A percentile compares a stretch with the other conserved stretches of the same genome.
phyloP scores from a whole-genome alignment of 2,113 vertebrate species.

The Silurus glanis region DNA sequence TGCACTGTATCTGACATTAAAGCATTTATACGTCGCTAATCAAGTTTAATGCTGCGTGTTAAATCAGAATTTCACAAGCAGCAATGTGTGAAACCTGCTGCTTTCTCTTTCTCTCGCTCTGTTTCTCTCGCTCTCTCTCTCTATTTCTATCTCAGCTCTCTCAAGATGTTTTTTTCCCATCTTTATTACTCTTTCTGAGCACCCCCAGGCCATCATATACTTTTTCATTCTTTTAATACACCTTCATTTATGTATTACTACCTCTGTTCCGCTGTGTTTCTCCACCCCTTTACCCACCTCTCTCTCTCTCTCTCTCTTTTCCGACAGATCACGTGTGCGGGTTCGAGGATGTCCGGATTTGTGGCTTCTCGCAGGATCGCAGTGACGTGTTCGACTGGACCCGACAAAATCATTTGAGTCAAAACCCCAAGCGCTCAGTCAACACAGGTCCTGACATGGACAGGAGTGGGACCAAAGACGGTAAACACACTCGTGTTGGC shows the following conservation, averaged over 20 bases:
- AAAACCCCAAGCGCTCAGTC: conserved; percentile 90
- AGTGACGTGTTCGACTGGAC: conserved; percentile 96
- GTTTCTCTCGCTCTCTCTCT: background rate
- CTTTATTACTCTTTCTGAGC: background rate
- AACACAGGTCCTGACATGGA: conserved; percentile 92
- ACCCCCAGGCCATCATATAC: background rate
- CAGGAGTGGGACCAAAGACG: conserved; percentile 88
- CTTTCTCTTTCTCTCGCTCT: background rate
- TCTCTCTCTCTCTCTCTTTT: background rate
- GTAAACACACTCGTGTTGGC: conserved; percentile 61
- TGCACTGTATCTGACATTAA: background rate
- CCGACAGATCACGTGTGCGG: conserved; percentile 87
- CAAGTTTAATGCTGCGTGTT: conserved; percentile 14
- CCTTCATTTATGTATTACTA: background rate
- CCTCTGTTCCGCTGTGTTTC: background rate
- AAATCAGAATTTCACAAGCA: conserved; percentile 1
- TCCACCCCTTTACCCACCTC: background rate
- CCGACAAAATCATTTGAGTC: conserved; percentile 87
- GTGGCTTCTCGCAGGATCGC: conserved; percentile 91
- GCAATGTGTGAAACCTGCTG: background rate
- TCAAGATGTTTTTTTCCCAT: background rate
- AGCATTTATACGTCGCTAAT: conserved; percentile 15
- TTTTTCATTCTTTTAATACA: background rate
- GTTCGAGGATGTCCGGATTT: conserved; percentile 91
- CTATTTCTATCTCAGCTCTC: background rate